These are phyloP conservation scores for Drosophila paranaensis DNA, from an alignment of 2,888 invertebrate species.

Conservation along the genomic window DNA sequence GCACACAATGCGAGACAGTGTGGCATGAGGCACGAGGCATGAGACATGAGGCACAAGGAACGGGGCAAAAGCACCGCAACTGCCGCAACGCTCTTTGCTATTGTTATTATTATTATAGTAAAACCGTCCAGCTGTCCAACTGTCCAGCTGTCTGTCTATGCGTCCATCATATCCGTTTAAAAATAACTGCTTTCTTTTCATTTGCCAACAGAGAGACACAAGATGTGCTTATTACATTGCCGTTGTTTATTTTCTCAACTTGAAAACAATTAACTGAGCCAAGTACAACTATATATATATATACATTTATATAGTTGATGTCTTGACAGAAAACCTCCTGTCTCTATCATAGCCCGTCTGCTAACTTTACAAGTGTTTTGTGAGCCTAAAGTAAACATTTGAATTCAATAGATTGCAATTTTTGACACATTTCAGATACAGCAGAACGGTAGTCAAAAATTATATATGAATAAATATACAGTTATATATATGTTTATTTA, in stretches of 20 bases:
- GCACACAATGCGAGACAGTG: slow-evolving; percentile 37
- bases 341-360: background rate
- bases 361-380: background rate
- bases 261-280: slow-evolving; percentile 28
- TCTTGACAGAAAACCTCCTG: background rate
- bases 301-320: slow-evolving; percentile 1
- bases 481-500: background rate
- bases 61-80: slow-evolving; percentile 46
- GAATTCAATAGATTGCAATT: background rate
- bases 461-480: background rate
- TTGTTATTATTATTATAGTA: slow-evolving; percentile 36
- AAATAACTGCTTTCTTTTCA: slow-evolving; percentile 59
- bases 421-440: background rate
- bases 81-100: slow-evolving; percentile 32
- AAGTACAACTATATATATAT: slow-evolving; percentile 3
- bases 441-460: background rate
- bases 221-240: slow-evolving; percentile 13
- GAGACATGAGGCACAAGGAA: slow-evolving; percentile 1
- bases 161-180: slow-evolving; percentile 46
- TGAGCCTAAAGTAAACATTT: background rate
- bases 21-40: slow-evolving; percentile 22
- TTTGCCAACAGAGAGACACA: slow-evolving; percentile 14
- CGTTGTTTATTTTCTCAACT: slow-evolving; percentile 25
- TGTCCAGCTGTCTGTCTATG: slow-evolving; percentile 8
- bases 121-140: slow-evolving; percentile 12